Conservation (phyloP, 2,113 vertebrate species). For the Tragelaphus strepsiceros region DNA sequence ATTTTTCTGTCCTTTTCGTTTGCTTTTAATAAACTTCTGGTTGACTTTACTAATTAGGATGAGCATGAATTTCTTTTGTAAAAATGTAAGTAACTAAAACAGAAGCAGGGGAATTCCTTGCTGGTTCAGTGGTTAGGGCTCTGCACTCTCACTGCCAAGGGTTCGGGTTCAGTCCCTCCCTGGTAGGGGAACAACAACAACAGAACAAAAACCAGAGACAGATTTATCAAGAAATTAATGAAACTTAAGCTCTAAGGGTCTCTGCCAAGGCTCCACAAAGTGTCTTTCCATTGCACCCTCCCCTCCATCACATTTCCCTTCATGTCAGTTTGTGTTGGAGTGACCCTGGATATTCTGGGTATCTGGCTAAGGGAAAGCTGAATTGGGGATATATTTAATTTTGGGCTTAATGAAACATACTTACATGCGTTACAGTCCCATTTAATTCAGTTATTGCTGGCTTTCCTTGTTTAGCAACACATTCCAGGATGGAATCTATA, state of each 20-base stretch:
- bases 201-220: background rate
- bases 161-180: background rate
- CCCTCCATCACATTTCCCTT: background rate
- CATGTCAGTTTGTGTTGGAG: background rate
- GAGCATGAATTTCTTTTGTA: background rate
- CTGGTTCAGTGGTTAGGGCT: background rate
- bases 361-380: background rate
- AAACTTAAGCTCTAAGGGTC: background rate
- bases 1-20: background rate
- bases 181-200: background rate
- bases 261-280: background rate
- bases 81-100: background rate
- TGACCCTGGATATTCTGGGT: background rate
- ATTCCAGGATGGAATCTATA: background rate
- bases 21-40: background rate
- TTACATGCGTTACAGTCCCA: background rate
- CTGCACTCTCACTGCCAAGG: background rate
- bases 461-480: background rate
- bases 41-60: constrained; percentile 1
- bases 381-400: background rate
- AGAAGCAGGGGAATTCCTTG: background rate
- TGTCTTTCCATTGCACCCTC: background rate
- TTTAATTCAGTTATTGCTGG: constrained; percentile 3
- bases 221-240: background rate
- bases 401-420: background rate